Evolutionary conservation across 1,140 invertebrate genomes (phyloP).

Genomic region (Dinothrombium tinctorium): DNA sequence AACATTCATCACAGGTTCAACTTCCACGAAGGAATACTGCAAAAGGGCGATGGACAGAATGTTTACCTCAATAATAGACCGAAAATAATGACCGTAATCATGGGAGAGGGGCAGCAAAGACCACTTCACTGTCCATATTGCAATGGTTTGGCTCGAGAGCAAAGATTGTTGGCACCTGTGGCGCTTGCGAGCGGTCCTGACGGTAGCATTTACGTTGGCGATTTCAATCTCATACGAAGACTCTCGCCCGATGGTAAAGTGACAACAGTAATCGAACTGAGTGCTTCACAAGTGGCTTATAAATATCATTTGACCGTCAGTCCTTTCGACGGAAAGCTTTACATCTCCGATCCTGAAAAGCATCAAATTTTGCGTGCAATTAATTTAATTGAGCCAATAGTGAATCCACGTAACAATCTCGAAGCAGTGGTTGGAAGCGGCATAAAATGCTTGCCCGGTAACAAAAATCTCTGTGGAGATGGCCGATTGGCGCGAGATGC

Average conservation of each 20-base stretch:
- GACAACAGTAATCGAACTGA: slow-evolving; percentile 28
- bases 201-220: slow-evolving; percentile 85
- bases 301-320: slow-evolving; percentile 86
- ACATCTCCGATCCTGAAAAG: slow-evolving; percentile 81
- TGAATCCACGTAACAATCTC: slow-evolving; percentile 59
- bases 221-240: slow-evolving; percentile 81
- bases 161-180: slow-evolving; percentile 59
- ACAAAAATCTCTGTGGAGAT: slow-evolving; percentile 70
- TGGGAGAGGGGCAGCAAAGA: slow-evolving; percentile 70
- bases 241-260: slow-evolving; percentile 40
- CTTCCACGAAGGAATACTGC: slow-evolving; percentile 79
- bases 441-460: slow-evolving; percentile 81
- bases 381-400: slow-evolving; percentile 33
- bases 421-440: slow-evolving; percentile 80
- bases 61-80: slow-evolving; percentile 65
- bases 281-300: slow-evolving; percentile 72
- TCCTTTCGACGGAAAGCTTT: slow-evolving; percentile 76
- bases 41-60: slow-evolving; percentile 82
- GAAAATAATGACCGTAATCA: slow-evolving; percentile 54
- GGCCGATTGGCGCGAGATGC: slow-evolving; percentile 65
- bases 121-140: slow-evolving; percentile 46
- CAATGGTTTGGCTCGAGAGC: slow-evolving; percentile 43
- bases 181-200: slow-evolving; percentile 78
- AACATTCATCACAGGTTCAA: slow-evolving; percentile 97
- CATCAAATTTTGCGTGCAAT: slow-evolving; percentile 34